Conservation (phyloP, 2,888 invertebrate species). For the Hydrotaea cyrtoneurina region DNA sequence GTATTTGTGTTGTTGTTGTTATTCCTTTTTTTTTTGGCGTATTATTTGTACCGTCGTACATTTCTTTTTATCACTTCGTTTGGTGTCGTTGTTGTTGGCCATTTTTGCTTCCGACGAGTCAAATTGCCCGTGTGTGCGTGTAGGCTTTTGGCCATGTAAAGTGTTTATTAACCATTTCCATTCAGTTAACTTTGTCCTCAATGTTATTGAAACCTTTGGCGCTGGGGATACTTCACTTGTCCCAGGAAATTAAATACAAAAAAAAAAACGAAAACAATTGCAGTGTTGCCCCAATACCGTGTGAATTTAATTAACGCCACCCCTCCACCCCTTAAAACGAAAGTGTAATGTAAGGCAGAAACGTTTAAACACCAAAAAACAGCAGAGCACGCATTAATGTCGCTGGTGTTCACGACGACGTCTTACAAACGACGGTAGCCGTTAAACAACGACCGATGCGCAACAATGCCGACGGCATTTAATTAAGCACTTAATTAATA, state of each 20-base stretch:
- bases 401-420: background rate
- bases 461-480: slow-evolving; percentile 59
- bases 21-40: no score
- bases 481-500: slow-evolving; percentile 48
- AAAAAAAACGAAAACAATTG: background rate
- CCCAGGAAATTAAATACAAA: background rate
- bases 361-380: slow-evolving; percentile 51
- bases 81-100: background rate
- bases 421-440: slow-evolving; percentile 7
- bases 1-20: background rate
- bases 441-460: slow-evolving; percentile 6
- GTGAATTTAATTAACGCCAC: no score
- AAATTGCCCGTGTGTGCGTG: background rate
- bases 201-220: slow-evolving; percentile 31
- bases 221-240: slow-evolving; percentile 53
- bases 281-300: background rate
- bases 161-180: background rate
- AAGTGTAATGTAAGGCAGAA: slow-evolving; percentile 52
- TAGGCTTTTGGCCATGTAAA: slow-evolving; percentile 16
- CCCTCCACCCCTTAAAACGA: slow-evolving; percentile 46
- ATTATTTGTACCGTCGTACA: background rate
- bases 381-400: slow-evolving; percentile 55
- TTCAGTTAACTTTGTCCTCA: slow-evolving; percentile 25
- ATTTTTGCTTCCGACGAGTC: no score
- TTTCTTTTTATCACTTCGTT: background rate